phyloP scores from a whole-genome alignment of 2,113 vertebrate genomes.

The Pomatorhinus ruficollis region DNA sequence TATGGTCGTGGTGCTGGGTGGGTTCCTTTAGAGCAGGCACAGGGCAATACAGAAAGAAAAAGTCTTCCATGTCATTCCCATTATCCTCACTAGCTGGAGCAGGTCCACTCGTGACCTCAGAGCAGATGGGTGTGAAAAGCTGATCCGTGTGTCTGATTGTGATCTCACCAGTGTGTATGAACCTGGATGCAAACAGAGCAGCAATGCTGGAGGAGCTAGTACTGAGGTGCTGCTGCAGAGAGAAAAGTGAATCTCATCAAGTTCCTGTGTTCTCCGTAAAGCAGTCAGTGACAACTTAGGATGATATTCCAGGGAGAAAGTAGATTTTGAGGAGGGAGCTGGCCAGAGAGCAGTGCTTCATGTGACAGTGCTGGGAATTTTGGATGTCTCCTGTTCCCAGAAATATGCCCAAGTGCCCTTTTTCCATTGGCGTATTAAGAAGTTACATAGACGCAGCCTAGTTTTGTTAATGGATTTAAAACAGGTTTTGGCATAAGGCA shows the following conservation, averaged over 20 bases:
- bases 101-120: fast-evolving
- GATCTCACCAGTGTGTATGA: fast-evolving
- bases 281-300: neutral
- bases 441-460: neutral
- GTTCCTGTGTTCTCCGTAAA: neutral
- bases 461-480: conserved; percentile 42
- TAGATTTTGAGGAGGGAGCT: neutral
- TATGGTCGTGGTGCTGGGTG: neutral
- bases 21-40: neutral
- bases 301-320: neutral
- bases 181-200: fast-evolving
- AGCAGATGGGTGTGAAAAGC: neutral
- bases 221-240: neutral
- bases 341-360: neutral
- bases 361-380: neutral
- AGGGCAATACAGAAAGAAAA: neutral
- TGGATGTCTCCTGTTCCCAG: neutral
- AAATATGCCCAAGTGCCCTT: neutral
- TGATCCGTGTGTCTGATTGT: neutral
- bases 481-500: conserved; percentile 3
- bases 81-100: neutral
- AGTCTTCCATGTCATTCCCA: neutral
- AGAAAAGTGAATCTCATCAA: neutral
- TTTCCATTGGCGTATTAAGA: neutral
- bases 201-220: neutral